Percentiles rank a stretch among this genome's conserved stretches.
Conservation (phyloP, 92 coral and sea anemone genomes). For the Anthopleura xanthogrammica region DNA sequence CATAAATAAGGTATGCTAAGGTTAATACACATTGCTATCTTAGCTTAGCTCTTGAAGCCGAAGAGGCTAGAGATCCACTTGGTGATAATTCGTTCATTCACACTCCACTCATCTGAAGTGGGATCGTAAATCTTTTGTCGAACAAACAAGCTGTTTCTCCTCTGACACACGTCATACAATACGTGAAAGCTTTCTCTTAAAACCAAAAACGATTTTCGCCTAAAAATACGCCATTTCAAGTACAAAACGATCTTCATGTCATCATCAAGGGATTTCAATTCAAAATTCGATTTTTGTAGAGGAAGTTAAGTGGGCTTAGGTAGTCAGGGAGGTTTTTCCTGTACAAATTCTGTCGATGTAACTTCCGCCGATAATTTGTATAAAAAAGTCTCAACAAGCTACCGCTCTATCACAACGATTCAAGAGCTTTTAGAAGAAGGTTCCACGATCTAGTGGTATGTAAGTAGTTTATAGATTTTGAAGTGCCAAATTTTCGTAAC, state of each 20-base stretch:
- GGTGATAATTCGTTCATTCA: not conserved
- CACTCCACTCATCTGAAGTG: not conserved
- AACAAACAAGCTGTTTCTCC: not conserved
- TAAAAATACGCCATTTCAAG: not conserved
- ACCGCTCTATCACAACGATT: not conserved
- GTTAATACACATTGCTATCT: not conserved
- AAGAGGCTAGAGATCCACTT: not conserved
- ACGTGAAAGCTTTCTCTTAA: not conserved
- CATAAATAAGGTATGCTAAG: not conserved
- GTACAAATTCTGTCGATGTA: constrained; percentile 9
- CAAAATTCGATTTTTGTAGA: not conserved
- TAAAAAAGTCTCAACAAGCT: constrained; percentile 17
- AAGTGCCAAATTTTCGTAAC: not conserved
- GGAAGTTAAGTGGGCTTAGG: constrained; percentile 5
- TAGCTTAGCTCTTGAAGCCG: not conserved
- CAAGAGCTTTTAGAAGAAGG: not conserved
- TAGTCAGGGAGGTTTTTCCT: not conserved
- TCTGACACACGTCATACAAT: not conserved
- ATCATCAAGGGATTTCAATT: not conserved
- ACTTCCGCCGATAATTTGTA: constrained; percentile 21
- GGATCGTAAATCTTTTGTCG: not conserved
- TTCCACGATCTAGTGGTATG: not conserved
- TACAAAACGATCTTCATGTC: not conserved
- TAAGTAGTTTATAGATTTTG: not conserved
- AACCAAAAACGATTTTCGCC: not conserved